Evolutionary conservation across 92 coral and sea anemone species (phyloP).

Genomic region (Blastomussa wellsi): DNA sequence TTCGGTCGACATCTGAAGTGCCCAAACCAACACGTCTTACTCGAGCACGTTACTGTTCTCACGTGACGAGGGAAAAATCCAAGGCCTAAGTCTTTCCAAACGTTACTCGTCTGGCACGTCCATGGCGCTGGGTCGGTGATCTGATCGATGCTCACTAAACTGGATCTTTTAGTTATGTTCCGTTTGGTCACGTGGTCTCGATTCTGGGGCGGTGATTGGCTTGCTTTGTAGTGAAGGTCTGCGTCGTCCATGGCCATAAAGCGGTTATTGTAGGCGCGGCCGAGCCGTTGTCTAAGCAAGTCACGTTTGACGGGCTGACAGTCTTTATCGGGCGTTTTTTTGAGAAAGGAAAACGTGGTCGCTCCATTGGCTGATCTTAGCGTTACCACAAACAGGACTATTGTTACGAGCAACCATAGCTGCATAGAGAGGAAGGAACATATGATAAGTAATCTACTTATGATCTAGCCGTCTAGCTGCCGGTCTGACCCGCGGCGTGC

Average conservation of each 20-base stretch:
- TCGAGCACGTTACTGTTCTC: conserved; percentile 60
- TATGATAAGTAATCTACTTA: not conserved
- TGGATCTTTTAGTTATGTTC: conserved; percentile 32
- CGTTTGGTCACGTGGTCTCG: conserved; percentile 10
- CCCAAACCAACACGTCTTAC: conserved; percentile 58
- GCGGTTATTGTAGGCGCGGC: conserved; percentile 60
- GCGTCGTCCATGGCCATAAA: conserved; percentile 72
- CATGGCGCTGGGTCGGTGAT: conserved; percentile 59
- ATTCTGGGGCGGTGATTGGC: not conserved
- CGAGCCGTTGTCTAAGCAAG: conserved; percentile 57
- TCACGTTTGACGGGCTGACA: conserved; percentile 77
- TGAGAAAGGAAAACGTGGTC: conserved; percentile 27
- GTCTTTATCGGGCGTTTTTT: conserved; percentile 12
- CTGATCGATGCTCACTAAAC: not conserved
- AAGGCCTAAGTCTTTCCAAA: conserved; percentile 61
- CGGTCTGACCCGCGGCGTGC: not conserved
- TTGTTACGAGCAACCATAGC: conserved; percentile 34
- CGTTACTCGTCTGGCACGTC: conserved; percentile 66
- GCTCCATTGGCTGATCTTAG: conserved; percentile 31
- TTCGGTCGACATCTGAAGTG: conserved; percentile 70
- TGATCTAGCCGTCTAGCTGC: not conserved
- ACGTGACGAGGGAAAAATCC: conserved; percentile 70
- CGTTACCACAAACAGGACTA: conserved; percentile 17
- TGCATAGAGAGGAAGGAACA: not conserved
- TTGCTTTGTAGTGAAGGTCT: conserved; percentile 21